Percentiles rank a stretch among this genome's conserved stretches.
Evolutionary conservation across 2,888 invertebrate species (phyloP).

Genomic region (Cremastinae sp.): DNA sequence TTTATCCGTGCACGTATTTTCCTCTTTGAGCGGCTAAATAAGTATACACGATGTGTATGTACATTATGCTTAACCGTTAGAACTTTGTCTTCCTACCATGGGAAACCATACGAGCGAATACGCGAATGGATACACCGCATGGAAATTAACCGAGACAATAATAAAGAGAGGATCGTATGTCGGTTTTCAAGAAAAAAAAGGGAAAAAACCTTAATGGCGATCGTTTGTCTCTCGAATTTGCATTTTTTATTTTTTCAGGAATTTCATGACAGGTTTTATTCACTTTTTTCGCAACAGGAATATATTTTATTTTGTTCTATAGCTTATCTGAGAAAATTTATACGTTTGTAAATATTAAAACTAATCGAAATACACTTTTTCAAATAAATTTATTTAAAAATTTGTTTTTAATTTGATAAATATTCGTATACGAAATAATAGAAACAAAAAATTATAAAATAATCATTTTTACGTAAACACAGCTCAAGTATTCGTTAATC

Average conservation of each 20-base stretch:
- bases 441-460: too few relatives aligned
- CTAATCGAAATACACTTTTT: too few relatives aligned
- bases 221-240: not conserved
- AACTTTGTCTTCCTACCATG: slow-evolving; percentile 47
- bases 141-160: slow-evolving; percentile 47
- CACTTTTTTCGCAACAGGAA: too few relatives aligned
- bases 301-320: too few relatives aligned
- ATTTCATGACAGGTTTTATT: too few relatives aligned
- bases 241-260: not conserved
- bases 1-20: not conserved
- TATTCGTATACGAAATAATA: too few relatives aligned
- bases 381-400: too few relatives aligned
- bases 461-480: too few relatives aligned
- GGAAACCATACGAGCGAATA: slow-evolving; percentile 44
- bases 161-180: slow-evolving; percentile 10
- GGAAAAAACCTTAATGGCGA: slow-evolving; percentile 32
- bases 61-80: slow-evolving; percentile 50
- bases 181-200: slow-evolving; percentile 1
- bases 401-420: too few relatives aligned
- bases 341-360: too few relatives aligned
- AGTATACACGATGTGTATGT: slow-evolving; percentile 16
- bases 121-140: slow-evolving; percentile 47
- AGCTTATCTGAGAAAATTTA: too few relatives aligned
- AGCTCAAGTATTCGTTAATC: too few relatives aligned
- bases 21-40: not conserved